phyloP scores from a whole-genome alignment of 2,888 invertebrate species.

The Creontiades dilutus region DNA sequence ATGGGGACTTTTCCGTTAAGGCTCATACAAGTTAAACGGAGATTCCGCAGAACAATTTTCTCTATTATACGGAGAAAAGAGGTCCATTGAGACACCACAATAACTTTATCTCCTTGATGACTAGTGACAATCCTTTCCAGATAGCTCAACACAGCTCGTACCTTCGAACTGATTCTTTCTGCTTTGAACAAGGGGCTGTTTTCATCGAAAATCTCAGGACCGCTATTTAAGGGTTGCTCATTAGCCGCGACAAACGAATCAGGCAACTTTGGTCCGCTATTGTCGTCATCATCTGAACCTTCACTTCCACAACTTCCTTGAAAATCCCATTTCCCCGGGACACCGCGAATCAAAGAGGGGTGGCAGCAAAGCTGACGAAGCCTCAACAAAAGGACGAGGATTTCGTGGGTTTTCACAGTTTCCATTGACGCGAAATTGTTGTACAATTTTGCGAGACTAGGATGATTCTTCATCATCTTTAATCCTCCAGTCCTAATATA shows the following conservation, averaged over 20 bases:
- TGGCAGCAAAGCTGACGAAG: slow-evolving; percentile 94
- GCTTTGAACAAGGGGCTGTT: not conserved
- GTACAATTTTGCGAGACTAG: slow-evolving; percentile 82
- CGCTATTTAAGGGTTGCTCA: not conserved
- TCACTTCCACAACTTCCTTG: not conserved
- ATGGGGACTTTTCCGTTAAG: slow-evolving; percentile 89
- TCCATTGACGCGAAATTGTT: slow-evolving; percentile 78
- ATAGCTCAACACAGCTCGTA: not conserved
- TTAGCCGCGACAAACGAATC: not conserved
- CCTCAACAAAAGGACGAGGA: slow-evolving; percentile 90
- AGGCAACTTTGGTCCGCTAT: not conserved
- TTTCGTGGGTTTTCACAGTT: slow-evolving; percentile 81
- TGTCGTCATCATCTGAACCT: not conserved
- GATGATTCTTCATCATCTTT: slow-evolving; percentile 74
- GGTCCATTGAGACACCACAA: slow-evolving; percentile 97
- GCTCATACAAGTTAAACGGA: slow-evolving; percentile 81
- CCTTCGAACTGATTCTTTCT: slow-evolving; percentile 3
- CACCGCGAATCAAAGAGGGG: slow-evolving; percentile 83
- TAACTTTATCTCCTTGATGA: slow-evolving; percentile 83
- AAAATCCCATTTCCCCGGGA: slow-evolving; percentile 81
- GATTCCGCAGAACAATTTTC: slow-evolving; percentile 81
- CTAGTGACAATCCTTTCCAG: not conserved
- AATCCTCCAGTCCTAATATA: slow-evolving; percentile 78
- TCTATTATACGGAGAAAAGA: slow-evolving; percentile 87
- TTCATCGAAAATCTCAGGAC: not conserved